Conservation (phyloP, 2,113 vertebrate species). For the Microcebus tavaratra region DNA sequence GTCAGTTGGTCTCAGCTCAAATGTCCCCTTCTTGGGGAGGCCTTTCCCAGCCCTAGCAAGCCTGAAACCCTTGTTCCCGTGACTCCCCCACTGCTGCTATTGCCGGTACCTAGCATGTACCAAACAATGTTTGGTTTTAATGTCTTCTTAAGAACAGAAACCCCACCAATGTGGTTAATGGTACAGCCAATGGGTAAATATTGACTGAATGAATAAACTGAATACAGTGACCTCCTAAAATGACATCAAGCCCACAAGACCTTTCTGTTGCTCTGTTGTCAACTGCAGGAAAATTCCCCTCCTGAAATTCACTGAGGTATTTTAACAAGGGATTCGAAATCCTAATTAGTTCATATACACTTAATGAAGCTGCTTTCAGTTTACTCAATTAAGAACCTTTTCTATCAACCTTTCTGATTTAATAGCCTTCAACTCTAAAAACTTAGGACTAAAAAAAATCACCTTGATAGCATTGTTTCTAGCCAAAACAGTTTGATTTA, state of each 20-base stretch:
- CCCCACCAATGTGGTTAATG: background rate
- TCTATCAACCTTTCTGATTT: background rate
- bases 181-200: background rate
- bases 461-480: background rate
- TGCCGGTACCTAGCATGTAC: background rate
- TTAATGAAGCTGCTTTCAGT: slow-evolving; percentile 8
- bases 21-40: background rate
- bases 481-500: slow-evolving; percentile 22
- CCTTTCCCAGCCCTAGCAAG: background rate
- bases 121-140: background rate
- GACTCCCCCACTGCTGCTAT: background rate
- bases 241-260: background rate
- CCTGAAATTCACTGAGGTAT: background rate
- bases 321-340: slow-evolving; percentile 44
- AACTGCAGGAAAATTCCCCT: background rate
- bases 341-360: background rate
- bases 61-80: background rate
- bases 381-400: slow-evolving; percentile 28
- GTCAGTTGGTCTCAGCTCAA: background rate
- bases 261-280: background rate
- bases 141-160: background rate
- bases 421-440: slow-evolving; percentile 28
- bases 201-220: background rate
- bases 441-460: background rate
- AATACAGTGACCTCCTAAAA: background rate